Evolutionary conservation across 2,888 invertebrate genomes (phyloP), one percentile per base, ranked within the genome.

Genomic region (Dastarcus helophoroides): DNA sequence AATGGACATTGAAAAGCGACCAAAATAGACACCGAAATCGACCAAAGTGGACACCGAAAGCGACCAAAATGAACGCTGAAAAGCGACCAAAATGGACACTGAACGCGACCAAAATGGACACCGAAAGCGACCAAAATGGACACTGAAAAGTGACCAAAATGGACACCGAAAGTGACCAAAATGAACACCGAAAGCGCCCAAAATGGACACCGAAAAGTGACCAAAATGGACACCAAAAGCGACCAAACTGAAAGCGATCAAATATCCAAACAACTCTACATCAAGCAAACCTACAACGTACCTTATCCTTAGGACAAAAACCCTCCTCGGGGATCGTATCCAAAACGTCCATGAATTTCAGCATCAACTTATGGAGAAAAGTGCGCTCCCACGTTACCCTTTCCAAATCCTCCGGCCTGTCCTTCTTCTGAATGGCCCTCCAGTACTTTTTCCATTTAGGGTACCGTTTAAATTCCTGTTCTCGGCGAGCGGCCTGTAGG

Each of bases 381-480:
- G 73, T 76, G 23, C 94, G 67, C 54, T 94, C 91, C 82, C 89
- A 91, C 26, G 72, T 73, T 8, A 82, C 55, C 44, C 76, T 77
- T 2, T 81, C 76, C 33, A 74, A 62, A 33, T 69, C 56, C 31
- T 79, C 77, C 0, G 76, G 72, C 42, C 78, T 77, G 50, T 89
- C 85, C 48, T 82, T 85, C 54, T 89, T 91, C 49, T 84, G 79
- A 30, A 93, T 76, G 3, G 84, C 78, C 37, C 80, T 79, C 88
- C 89, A 97, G 53, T 84, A 86, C 58, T 91, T 93, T 35, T 75
- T 74, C 83, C 93, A 89, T 58, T 88, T 88, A 1, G 91, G 84
- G 44, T 82, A 79, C 22, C 74, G 68, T 54, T 77, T 78, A 46
- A 97, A 81, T 55, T 97, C 85, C 48, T 83, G 75, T 41, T 89